phyloP scores from a whole-genome alignment of 2,888 invertebrate species.

The Serripes groenlandicus region DNA sequence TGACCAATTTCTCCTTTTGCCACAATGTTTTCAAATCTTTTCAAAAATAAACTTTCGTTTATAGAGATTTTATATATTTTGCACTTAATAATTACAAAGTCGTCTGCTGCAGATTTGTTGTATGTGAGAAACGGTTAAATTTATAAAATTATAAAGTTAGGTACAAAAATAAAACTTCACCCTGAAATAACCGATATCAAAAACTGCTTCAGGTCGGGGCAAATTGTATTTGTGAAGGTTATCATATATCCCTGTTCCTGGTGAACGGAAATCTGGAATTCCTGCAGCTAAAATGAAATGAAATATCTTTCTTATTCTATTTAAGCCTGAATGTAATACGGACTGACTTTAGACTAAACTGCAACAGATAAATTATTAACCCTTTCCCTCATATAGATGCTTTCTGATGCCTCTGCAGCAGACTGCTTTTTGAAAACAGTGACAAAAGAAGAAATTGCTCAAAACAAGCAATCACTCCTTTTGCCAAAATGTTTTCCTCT shows the following conservation, averaged over 20 bases:
- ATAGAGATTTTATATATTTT: background rate
- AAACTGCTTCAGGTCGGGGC: slow-evolving; percentile 96
- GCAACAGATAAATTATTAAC: too few species aligned
- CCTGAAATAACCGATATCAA: slow-evolving; percentile 94
- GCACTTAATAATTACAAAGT: background rate
- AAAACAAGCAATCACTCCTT: too few species aligned
- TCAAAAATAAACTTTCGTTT: background rate
- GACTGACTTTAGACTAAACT: too few species aligned
- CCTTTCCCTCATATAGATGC: too few species aligned
- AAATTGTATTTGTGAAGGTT: slow-evolving; percentile 96
- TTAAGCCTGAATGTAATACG: too few species aligned
- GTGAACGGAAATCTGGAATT: slow-evolving; percentile 98
- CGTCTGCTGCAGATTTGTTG: background rate
- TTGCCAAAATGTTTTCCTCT: too few species aligned
- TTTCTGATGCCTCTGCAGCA: too few species aligned
- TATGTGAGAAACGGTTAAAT: background rate
- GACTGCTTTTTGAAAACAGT: too few species aligned
- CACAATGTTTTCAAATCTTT: background rate
- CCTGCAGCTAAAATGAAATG: slow-evolving; percentile 93
- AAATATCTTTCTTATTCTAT: too few species aligned
- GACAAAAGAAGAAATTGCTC: too few species aligned
- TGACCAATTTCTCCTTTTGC: background rate
- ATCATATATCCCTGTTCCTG: slow-evolving; percentile 96
- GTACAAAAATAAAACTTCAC: too few species aligned
- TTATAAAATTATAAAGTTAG: background rate